These are phyloP conservation scores for Paralinhomoeus sp. DNA, from an alignment of 2,888 invertebrate genomes.

Conservation along the genomic window DNA sequence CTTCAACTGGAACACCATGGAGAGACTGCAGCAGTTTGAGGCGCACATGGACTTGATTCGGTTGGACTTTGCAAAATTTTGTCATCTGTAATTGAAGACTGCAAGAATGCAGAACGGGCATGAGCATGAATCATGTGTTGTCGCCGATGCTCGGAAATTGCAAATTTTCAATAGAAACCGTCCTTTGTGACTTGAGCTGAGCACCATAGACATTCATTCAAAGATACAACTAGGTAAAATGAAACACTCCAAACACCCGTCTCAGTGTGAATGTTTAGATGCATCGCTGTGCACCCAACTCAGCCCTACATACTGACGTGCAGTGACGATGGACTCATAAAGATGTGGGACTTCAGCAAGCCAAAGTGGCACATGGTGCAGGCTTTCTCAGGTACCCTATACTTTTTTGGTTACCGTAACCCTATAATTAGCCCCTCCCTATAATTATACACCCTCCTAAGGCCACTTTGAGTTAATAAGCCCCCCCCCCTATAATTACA, in stretches of 20 bases:
- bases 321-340: conserved; percentile 87
- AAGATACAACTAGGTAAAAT: too few species aligned
- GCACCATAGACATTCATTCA: too few species aligned
- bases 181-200: too few species aligned
- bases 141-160: too few species aligned
- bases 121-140: too few species aligned
- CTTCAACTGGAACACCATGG: conserved; percentile 94
- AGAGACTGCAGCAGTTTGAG: conserved; percentile 79
- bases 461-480: too few species aligned
- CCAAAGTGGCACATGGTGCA: conserved; percentile 80
- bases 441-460: neutral
- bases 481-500: too few species aligned
- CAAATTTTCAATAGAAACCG: too few species aligned
- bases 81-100: neutral
- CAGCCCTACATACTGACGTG: conserved; percentile 77
- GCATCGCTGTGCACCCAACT: conserved; percentile 85
- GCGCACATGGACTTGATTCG: conserved; percentile 95
- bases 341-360: conserved; percentile 79
- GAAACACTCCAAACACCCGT: neutral
- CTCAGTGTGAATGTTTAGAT: conserved; percentile 23
- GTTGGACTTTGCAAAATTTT: neutral
- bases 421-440: too few species aligned
- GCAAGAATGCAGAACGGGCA: too few species aligned
- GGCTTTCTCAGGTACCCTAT: conserved; percentile 62
- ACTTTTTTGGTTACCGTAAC: too few species aligned